Conservation (phyloP, 2,113 vertebrate species). For the Pionites leucogaster region DNA sequence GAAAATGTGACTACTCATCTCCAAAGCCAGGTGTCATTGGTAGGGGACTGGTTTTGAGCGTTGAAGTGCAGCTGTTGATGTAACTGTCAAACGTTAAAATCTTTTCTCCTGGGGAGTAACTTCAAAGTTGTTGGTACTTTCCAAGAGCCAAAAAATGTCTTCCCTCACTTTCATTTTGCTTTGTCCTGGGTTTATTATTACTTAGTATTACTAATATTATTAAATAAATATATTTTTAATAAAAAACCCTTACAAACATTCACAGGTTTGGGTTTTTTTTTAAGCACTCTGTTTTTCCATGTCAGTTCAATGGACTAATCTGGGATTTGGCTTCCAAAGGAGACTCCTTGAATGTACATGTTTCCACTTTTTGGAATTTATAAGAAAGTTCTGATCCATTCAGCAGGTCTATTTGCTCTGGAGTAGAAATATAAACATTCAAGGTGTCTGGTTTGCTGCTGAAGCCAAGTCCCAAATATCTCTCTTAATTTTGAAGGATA, state of each 20-base stretch:
- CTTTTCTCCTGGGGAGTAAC: not conserved
- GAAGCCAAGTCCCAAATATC: not conserved
- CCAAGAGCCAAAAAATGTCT: not conserved
- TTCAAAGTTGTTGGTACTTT: slow-evolving; percentile 21
- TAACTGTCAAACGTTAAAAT: not conserved
- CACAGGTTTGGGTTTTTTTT: not conserved
- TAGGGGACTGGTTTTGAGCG: not conserved
- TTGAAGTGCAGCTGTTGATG: not conserved
- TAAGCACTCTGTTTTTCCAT: not conserved
- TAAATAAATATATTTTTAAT: not conserved
- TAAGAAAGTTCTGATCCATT: not conserved
- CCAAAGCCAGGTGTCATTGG: not conserved
- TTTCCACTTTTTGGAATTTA: not conserved
- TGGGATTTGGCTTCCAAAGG: not conserved
- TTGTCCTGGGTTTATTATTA: not conserved
- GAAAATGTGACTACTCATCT: not conserved
- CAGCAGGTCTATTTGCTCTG: not conserved
- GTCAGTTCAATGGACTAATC: not conserved
- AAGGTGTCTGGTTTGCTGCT: not conserved
- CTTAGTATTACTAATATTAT: not conserved
- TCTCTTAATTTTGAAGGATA: not conserved
- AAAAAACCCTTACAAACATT: not conserved
- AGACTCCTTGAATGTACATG: not conserved
- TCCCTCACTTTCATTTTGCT: not conserved
- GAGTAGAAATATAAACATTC: not conserved